Evolutionary conservation across 2,797 vertebrate genomes (phyloP), one percentile per base, ranked within the genome.

Genomic region (Hapalemur alaotrensis): DNA sequence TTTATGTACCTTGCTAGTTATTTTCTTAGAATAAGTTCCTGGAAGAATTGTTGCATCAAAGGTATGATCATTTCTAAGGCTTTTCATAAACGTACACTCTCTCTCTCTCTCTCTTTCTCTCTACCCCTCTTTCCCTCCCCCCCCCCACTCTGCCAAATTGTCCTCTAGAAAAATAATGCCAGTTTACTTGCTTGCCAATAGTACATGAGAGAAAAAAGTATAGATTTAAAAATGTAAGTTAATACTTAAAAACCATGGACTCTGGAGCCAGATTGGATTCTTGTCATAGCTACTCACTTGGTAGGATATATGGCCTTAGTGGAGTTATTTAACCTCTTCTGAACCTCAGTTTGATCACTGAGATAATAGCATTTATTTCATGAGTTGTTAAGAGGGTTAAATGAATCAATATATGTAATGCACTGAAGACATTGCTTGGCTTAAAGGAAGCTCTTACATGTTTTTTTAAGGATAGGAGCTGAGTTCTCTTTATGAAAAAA

Each of bases 311-410:
- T 76, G 72, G 79, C 59, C 25, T 76, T 72, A 54, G 30, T 30
- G 22, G 30, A 84, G 17, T 91, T 95, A 50, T 83, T 80, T 69
- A 89, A 92, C 61, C 25, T 76, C 35, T 93, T 96, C 7, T 91
- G 50, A 82, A 73, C 63, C 65, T 91, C 61, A 91, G 8, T 81
- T 69, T 92, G 17, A 48, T 94, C 38, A 20, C 69, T 97, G 57
- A 73, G 15, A 57, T 75, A 76, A 69, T 65, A 79, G n/a, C 9
- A 12, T 30, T 87, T 76, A 78, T n/a, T 95, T 91, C 23, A 54
- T 91, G 79, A 87, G 17, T 90, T 80, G 35, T 89, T 91, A 86
- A n/a, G 23, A 63, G 59, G 30, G 13, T 93, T 92, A 67, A 97
- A 76, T 54, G 46, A 85, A 59, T 90, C 12, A 48, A 11, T 95